phyloP scores from a whole-genome alignment of 1,140 invertebrate species.

The Penaeus japonicus region DNA sequence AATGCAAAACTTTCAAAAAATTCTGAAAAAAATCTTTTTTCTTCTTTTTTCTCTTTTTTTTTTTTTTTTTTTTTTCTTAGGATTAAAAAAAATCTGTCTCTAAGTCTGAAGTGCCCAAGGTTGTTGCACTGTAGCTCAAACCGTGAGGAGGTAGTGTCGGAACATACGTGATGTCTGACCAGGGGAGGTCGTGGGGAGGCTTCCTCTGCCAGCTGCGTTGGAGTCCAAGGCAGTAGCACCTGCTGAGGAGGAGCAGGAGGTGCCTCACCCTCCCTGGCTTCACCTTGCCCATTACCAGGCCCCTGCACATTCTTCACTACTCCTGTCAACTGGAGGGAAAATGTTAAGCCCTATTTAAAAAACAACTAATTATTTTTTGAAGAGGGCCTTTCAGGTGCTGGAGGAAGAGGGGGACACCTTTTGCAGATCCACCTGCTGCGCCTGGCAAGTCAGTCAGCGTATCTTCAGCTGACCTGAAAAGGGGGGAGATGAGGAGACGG shows the following conservation, averaged over 20 bases:
- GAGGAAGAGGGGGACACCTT: neutral
- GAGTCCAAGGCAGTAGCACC: conserved; percentile 55
- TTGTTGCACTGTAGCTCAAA: conserved; percentile 43
- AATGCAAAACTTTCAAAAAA: too few species aligned
- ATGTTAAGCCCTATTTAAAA: conserved; percentile 39
- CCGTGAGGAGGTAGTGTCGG: conserved; percentile 52
- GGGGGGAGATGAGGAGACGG: neutral
- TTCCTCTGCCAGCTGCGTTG: conserved; percentile 50
- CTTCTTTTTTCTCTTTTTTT: too few species aligned
- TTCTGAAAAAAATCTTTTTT: too few species aligned
- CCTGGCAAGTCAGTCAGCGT: neutral
- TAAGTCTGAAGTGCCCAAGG: neutral
- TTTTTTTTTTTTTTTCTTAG: too few species aligned
- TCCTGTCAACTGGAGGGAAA: conserved; percentile 65
- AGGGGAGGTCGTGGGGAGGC: conserved; percentile 46
- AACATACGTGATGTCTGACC: conserved; percentile 58
- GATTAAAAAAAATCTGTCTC: neutral
- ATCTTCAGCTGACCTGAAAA: neutral
- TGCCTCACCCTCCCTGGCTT: neutral
- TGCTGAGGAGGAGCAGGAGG: conserved; percentile 17
- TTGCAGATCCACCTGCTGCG: neutral
- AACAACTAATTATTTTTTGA: neutral
- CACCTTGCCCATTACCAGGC: neutral
- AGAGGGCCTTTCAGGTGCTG: neutral
- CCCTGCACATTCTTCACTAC: conserved; percentile 66